Conservation (phyloP, 2,797 vertebrate species). For the Limosa lapponica region DNA sequence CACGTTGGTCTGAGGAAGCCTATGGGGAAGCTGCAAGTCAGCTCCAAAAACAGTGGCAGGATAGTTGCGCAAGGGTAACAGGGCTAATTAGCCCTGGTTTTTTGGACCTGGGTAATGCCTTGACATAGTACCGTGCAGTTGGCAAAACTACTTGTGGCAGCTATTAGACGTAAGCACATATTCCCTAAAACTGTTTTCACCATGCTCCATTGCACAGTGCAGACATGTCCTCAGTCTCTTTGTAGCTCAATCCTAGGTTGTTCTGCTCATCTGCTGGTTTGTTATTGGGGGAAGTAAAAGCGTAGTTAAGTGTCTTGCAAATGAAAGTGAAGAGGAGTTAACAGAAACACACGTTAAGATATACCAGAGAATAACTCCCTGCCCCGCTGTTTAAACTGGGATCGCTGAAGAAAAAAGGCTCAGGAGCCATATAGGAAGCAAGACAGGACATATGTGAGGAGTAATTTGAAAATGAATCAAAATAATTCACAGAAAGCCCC, state of each 20-base stretch:
- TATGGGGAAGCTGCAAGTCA: background rate
- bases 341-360: background rate
- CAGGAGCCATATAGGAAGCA: background rate
- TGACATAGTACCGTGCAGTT: background rate
- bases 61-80: background rate
- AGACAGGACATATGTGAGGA: background rate
- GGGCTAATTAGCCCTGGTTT: background rate
- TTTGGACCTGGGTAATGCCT: background rate
- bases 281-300: background rate
- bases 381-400: background rate
- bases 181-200: background rate
- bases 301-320: background rate
- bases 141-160: background rate
- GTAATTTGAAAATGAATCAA: background rate
- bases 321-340: background rate
- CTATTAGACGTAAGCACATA: background rate
- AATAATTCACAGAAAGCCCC: background rate
- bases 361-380: background rate
- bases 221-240: background rate
- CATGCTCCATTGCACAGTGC: background rate
- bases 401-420: background rate
- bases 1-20: background rate
- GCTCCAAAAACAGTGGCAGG: background rate
- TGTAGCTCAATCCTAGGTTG: background rate
- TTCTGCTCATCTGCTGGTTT: background rate